These are phyloP conservation scores for Octonoba sinensis DNA, from an alignment of 2,888 invertebrate genomes.

Conservation along the genomic window DNA sequence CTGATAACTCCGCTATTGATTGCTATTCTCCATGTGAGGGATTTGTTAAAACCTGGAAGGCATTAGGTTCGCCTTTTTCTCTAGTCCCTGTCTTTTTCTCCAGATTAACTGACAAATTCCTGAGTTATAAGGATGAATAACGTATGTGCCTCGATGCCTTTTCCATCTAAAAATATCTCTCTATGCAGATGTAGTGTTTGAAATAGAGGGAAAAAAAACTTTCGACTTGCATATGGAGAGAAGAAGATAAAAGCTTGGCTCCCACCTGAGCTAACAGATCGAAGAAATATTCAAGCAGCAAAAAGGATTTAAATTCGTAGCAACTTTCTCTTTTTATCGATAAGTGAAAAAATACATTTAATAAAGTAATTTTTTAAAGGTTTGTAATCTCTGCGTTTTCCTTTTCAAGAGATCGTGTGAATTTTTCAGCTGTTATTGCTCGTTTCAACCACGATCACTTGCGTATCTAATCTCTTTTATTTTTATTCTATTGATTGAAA, in stretches of 20 bases:
- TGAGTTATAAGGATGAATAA: constrained; percentile 54
- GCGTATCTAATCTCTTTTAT: too few species aligned
- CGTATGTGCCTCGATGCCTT: constrained; percentile 39
- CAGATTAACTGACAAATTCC: constrained; percentile 62
- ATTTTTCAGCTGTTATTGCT: constrained; percentile 3
- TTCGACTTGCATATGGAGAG: constrained; percentile 19
- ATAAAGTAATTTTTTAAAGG: not conserved
- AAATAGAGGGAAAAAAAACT: constrained; percentile 29
- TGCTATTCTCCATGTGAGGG: constrained; percentile 47
- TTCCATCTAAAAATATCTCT: constrained; percentile 49
- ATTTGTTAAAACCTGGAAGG: constrained; percentile 61
- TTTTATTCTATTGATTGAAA: too few species aligned
- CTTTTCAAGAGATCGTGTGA: not conserved
- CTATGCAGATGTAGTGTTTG: constrained; percentile 52
- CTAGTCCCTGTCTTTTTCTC: constrained; percentile 27
- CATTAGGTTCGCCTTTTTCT: constrained; percentile 28
- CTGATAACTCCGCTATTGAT: constrained; percentile 63
- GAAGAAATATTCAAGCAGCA: constrained; percentile 34
- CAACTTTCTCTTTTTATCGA: constrained; percentile 34
- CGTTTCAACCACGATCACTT: not conserved
- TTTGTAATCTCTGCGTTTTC: not conserved
- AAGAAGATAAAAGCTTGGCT: constrained; percentile 40
- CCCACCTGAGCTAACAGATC: constrained; percentile 60
- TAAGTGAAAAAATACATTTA: constrained; percentile 12
- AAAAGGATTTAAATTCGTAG: constrained; percentile 11